A percentile compares a stretch with the other conserved stretches of the same genome.
Evolutionary conservation across 2,113 vertebrate species (phyloP).

Genomic region (Pristiophorus japonicus): DNA sequence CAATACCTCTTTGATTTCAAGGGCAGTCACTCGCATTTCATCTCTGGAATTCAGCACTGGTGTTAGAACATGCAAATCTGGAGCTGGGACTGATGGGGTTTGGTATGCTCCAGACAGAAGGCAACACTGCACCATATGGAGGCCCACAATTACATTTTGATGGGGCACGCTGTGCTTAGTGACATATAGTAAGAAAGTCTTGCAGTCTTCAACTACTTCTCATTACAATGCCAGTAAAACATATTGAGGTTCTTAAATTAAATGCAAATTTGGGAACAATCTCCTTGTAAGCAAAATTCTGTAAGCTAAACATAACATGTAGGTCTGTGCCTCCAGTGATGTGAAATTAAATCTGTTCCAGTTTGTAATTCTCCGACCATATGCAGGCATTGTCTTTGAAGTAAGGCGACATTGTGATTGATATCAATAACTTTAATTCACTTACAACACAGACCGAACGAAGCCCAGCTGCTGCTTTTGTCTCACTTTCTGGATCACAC

Average conservation of each 20-base stretch:
- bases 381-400: background rate
- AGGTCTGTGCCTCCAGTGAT: background rate
- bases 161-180: background rate
- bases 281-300: background rate
- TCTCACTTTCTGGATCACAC: conserved; percentile 82
- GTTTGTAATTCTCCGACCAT: background rate
- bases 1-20: no score
- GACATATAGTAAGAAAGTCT: background rate
- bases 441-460: conserved; percentile 83
- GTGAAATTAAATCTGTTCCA: background rate
- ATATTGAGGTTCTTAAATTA: background rate
- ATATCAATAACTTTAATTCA: conserved; percentile 42
- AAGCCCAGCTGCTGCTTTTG: conserved; percentile 79
- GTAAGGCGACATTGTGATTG: background rate
- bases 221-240: background rate
- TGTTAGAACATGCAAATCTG: background rate
- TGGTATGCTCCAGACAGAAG: background rate
- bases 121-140: background rate
- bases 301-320: background rate
- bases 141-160: background rate
- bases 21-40: background rate
- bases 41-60: background rate
- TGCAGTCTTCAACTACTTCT: background rate
- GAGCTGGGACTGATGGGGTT: background rate
- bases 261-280: background rate